Percentiles rank a stretch among this genome's conserved stretches.
Conservation (phyloP, 2,113 vertebrate species). For the Pristiophorus japonicus region DNA sequence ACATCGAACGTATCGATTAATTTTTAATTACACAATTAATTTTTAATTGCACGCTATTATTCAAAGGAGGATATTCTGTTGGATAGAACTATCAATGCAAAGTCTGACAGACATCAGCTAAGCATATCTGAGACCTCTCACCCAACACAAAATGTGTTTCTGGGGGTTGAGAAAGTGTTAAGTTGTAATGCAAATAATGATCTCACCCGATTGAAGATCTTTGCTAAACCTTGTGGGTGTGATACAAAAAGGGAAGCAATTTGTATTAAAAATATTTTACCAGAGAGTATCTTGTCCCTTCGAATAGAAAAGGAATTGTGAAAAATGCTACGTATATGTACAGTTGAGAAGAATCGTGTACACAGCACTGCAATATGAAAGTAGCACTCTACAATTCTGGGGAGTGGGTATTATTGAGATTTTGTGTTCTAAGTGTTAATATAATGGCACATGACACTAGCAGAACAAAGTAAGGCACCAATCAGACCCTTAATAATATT, state of each 20-base stretch:
- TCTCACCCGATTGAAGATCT: background rate
- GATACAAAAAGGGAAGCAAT: background rate
- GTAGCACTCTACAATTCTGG: background rate
- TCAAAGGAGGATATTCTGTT: background rate
- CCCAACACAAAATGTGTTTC: background rate
- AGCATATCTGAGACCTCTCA: background rate
- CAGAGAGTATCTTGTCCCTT: background rate
- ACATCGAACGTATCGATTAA: background rate
- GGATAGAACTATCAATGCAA: background rate
- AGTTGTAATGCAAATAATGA: background rate
- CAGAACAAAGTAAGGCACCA: background rate
- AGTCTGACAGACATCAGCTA: background rate
- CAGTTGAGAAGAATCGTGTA: background rate
- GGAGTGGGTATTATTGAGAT: background rate
- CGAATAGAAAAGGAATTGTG: background rate
- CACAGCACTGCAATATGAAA: background rate
- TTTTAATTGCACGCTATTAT: too few relatives aligned
- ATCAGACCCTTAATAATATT: background rate
- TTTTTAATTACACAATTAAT: background rate
- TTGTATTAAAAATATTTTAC: background rate
- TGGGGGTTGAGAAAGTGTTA: background rate
- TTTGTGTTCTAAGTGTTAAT: background rate
- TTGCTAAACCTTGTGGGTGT: background rate
- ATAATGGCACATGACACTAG: background rate
- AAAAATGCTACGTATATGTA: background rate